Percentiles rank a stretch among this genome's conserved stretches.
Evolutionary conservation across 2,888 invertebrate species (phyloP).

Genomic region (Entomobrya proxima): DNA sequence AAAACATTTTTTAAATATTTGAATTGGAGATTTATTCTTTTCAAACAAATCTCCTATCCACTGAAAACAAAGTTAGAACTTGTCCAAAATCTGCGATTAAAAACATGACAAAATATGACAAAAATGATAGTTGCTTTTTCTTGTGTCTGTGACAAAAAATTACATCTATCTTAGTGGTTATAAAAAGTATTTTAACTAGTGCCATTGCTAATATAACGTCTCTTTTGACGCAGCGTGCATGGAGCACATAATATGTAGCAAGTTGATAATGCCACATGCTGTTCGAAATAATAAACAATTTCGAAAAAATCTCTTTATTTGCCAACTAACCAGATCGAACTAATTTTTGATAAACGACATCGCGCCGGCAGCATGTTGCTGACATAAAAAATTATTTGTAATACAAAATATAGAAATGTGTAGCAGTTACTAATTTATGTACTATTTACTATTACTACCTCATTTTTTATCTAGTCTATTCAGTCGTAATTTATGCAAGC

Average conservation of each 20-base stretch:
- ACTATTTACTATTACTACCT: not conserved
- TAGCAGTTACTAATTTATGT: not conserved
- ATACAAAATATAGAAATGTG: slow-evolving; percentile 2
- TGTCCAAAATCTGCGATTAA: too few species aligned
- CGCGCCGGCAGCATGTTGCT: slow-evolving; percentile 23
- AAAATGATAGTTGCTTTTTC: too few species aligned
- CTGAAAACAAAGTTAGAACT: too few species aligned
- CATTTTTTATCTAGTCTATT: not conserved
- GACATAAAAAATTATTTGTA: slow-evolving; percentile 13
- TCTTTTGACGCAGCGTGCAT: not conserved
- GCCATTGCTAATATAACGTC: slow-evolving; percentile 3
- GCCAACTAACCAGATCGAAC: slow-evolving; percentile 13
- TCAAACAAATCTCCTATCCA: too few species aligned
- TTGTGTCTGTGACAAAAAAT: too few species aligned
- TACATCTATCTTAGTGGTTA: too few species aligned
- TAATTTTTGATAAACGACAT: not conserved
- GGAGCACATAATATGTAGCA: not conserved
- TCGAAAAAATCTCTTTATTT: not conserved
- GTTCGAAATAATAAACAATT: not conserved
- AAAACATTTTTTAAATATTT: too few species aligned
- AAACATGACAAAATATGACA: too few species aligned
- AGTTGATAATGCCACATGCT: slow-evolving; percentile 11
- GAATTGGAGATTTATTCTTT: too few species aligned
- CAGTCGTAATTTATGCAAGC: slow-evolving; percentile 28
- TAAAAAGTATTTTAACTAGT: too few species aligned